These are phyloP conservation scores for Tinamus guttatus DNA, from an alignment of 2,113 vertebrate genomes.

Conservation along the genomic window DNA sequence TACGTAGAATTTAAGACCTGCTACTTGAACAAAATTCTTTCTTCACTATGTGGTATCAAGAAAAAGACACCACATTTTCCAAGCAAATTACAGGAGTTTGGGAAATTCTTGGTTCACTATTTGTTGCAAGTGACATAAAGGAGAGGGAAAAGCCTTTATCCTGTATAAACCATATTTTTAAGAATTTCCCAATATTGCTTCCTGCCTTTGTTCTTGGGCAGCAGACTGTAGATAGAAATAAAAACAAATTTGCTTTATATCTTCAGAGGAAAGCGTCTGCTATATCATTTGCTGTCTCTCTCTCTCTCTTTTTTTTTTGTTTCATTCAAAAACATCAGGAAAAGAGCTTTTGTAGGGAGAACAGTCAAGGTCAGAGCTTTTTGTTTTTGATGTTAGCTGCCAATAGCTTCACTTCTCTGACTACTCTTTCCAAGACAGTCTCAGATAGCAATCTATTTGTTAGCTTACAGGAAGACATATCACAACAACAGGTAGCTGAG, in stretches of 20 bases:
- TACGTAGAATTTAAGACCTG: not conserved
- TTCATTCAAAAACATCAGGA: conserved; percentile 63
- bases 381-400: conserved; percentile 36
- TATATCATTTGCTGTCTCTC: conserved; percentile 20
- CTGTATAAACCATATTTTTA: conserved; percentile 32
- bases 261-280: conserved; percentile 45
- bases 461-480: conserved; percentile 3
- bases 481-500: not conserved
- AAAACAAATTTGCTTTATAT: conserved; percentile 43
- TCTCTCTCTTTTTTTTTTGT: not conserved
- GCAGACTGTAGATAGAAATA: conserved; percentile 16
- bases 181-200: conserved; percentile 46
- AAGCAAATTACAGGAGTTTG: not conserved
- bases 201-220: conserved; percentile 30
- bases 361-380: conserved; percentile 51
- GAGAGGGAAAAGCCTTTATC: conserved; percentile 20
- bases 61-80: not conserved
- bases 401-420: conserved; percentile 8
- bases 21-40: not conserved
- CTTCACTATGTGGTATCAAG: not conserved
- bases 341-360: conserved; percentile 52
- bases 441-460: not conserved
- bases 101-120: not conserved
- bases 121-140: conserved; percentile 21
- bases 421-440: conserved; percentile 11